Base-by-base conservation (phyloP, 2,113 vertebrate genomes). In the Lagopus muta region DNA sequence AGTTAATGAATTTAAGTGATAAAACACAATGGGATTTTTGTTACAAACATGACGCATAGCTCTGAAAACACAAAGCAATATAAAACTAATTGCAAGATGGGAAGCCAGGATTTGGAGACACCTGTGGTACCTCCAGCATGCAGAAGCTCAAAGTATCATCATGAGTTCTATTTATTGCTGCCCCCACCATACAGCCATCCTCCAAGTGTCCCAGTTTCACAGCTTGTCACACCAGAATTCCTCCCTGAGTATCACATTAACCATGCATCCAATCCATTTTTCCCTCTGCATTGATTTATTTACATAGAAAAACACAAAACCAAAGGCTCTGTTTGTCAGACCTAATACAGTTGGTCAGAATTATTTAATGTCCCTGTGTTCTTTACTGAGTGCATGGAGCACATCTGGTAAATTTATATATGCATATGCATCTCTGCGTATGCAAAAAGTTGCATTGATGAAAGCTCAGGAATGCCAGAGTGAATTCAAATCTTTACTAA, bases 291-390 rank as follows among this genome's bases (percentile, higher is more conserved):
- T 60, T 42, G 48, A 45, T 67, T 73, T 48, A 61, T 27, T 72
- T 72, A 91, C 55, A 75, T 88, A 90, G 67, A 88, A 67, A 0
- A 19, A 55, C 27, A 55, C 72, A 60, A 66, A 92, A 91, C 87
- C 80, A 94, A 94, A 94, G 86, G 77, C 60, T 86, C 73, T 43
- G 0, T 83, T 96, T 90, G 45, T 73, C 94, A 80, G 94, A 92
- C 64, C 50, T 93, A 65, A 93, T 92, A 70, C 34, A 47, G 73
- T 50, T 32, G 64, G 30, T 61, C 48, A 3, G 76, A 93, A 93
- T 96, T 92, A 86, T 95, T 96, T 88, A 78, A 86, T 50, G 65
- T n/a, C 87, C 1, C 30, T 17, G 60, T 13, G 22, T 16, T 6
- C 69, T 75, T 48, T 60, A 9, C 34, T n/a, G 36, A 82, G 34